Base-by-base conservation (phyloP, 1,140 invertebrate species). In the Nasonia vitripennis region DNA sequence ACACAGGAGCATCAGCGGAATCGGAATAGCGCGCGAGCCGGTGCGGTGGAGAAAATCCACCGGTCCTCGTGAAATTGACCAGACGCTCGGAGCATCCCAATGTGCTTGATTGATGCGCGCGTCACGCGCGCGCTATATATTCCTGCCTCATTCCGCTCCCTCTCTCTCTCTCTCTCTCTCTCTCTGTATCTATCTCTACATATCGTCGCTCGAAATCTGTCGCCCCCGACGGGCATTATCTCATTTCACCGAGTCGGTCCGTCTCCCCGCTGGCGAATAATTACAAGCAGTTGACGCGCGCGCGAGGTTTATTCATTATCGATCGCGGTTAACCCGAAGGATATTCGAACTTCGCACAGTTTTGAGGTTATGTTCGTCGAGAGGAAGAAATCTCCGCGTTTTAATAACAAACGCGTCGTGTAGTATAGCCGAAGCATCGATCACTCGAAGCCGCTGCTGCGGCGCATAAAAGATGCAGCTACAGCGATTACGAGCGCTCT, bases 91-190 rank as follows among this genome's bases (percentile, higher is more conserved):
- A 48, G 41, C 37, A 83, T 83, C 45, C 81, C 62, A 62, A 31
- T 70, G 34, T 34, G 37, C 55, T 78, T 83, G 81, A 83, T 83
- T 67, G 55, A 83, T 83, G 37, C 41, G 74, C 62, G 12, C 23
- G 23, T 62, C 41, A 78, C 41, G 41, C 78, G 78, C 48, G 20
- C 73, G 12, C 73, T 41, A 14, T 17, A 41, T 31, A 31, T 41
- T n/a, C 10, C 31, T 71, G 23, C 0, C 55, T 20, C 48, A 62
- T 79, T n/a, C 9, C 31, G 6, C 62, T 37, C 34, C 27, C 27
- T 37, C 23, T 27, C 51, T 37, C 48, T 62, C 31, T 11, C 41
- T 45, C 27, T 37, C 23, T 27, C 51, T 37, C 48, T 62, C 31
- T 11, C 41, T 45, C 41, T 45, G 41, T 45, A 45, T 45, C 41